phyloP scores from a whole-genome alignment of 1,140 invertebrate species.

The Drosophila rufa region DNA sequence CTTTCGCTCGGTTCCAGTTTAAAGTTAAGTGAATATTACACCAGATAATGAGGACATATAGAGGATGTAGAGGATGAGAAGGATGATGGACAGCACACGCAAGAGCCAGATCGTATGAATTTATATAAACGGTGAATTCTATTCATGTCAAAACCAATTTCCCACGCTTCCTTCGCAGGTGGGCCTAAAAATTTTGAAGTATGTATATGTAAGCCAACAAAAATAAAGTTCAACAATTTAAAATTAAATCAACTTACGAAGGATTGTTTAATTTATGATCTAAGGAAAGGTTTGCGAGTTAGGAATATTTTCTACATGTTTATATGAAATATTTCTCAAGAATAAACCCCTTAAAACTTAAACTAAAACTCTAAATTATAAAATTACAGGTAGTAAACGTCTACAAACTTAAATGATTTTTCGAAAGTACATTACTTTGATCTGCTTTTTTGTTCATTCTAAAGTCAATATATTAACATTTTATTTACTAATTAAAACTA shows the following conservation, averaged over 20 bases:
- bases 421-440: too few relatives aligned
- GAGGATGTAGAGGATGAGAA: constrained; percentile 1
- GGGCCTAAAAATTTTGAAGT: constrained; percentile 75
- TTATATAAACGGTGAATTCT: constrained; percentile 55
- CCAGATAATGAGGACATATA: constrained; percentile 21
- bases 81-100: constrained; percentile 23
- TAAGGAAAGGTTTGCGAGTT: not conserved
- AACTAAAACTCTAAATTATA: too few relatives aligned
- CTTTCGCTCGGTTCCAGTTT: constrained; percentile 55
- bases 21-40: constrained; percentile 41
- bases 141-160: constrained; percentile 70
- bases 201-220: constrained; percentile 75
- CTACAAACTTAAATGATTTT: too few relatives aligned
- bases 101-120: constrained; percentile 50
- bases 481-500: too few relatives aligned
- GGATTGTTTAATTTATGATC: not conserved
- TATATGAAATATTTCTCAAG: not conserved
- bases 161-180: constrained; percentile 73
- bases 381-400: too few relatives aligned
- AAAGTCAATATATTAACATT: too few relatives aligned
- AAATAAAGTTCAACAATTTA: constrained; percentile 81
- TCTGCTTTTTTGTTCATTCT: not conserved
- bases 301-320: not conserved
- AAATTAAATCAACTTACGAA: constrained; percentile 36
- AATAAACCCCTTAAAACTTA: too few relatives aligned